Evolutionary conservation across 1,140 invertebrate genomes (phyloP).

Genomic region (Vanessa atalanta): DNA sequence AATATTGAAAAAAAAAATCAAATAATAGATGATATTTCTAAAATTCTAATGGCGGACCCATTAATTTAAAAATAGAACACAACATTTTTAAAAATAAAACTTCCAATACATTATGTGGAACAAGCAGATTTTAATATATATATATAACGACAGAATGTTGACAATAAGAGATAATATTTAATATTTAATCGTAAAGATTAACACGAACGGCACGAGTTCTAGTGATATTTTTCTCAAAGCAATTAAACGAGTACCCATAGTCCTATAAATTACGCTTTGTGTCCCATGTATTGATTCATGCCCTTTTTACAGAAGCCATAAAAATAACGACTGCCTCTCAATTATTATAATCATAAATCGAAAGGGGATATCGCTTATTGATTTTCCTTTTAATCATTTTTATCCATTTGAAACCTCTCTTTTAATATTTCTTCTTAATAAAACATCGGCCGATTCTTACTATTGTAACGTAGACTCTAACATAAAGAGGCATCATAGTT

Average conservation of each 20-base stretch:
- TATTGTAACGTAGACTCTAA: neutral
- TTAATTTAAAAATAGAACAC: too few species aligned
- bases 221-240: conserved; percentile 44
- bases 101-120: too few species aligned
- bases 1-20: too few species aligned
- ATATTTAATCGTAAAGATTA: conserved; percentile 7
- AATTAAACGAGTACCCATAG: conserved; percentile 56
- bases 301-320: conserved; percentile 70
- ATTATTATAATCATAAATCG: conserved; percentile 70
- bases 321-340: conserved; percentile 71
- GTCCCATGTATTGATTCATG: conserved; percentile 64
- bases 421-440: conserved; percentile 4
- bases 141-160: too few species aligned
- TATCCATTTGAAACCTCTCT: conserved; percentile 4
- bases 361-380: conserved; percentile 36
- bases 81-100: too few species aligned
- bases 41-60: too few species aligned
- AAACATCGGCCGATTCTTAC: neutral
- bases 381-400: conserved; percentile 34
- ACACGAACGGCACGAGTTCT: conserved; percentile 20
- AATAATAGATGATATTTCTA: too few species aligned
- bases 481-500: neutral
- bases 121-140: too few species aligned
- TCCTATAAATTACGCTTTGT: conserved; percentile 68
- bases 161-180: neutral